These are phyloP conservation scores for Neogobius melanostomus DNA, from an alignment of 2,113 vertebrate species.

Conservation along the genomic window DNA sequence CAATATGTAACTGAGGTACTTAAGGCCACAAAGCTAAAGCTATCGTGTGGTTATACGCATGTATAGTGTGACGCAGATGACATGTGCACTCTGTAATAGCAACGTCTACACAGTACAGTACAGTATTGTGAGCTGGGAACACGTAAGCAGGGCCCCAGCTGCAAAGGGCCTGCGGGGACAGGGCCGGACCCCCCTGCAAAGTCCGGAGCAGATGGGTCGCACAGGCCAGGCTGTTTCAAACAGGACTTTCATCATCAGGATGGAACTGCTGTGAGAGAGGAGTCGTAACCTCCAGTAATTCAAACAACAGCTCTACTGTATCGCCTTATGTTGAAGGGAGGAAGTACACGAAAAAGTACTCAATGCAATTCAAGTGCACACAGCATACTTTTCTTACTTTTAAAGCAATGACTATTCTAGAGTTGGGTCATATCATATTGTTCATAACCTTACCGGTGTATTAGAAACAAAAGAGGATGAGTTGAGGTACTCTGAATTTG, in stretches of 20 bases:
- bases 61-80: neutral
- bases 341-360: too few species aligned
- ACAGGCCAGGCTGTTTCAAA: slow-evolving; percentile 35
- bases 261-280: neutral
- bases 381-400: too few species aligned
- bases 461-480: too few species aligned
- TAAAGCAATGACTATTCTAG: too few species aligned
- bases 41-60: too few species aligned
- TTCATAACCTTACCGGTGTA: too few species aligned
- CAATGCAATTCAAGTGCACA: too few species aligned
- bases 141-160: slow-evolving; percentile 55
- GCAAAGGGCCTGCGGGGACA: slow-evolving; percentile 56
- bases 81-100: neutral
- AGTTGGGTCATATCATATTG: too few species aligned
- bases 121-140: slow-evolving; percentile 18
- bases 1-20: too few species aligned
- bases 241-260: slow-evolving; percentile 13
- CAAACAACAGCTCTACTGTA: neutral
- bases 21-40: neutral
- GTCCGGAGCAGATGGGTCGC: slow-evolving; percentile 65
- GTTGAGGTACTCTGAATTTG: too few species aligned
- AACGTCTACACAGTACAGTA: neutral
- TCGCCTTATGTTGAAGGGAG: neutral
- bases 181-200: slow-evolving; percentile 47
- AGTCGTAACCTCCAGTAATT: neutral